Percentiles rank a stretch among this genome's conserved stretches.
These are phyloP conservation scores for Aphis craccivora DNA, from an alignment of 1,140 invertebrate species.

Conservation along the genomic window DNA sequence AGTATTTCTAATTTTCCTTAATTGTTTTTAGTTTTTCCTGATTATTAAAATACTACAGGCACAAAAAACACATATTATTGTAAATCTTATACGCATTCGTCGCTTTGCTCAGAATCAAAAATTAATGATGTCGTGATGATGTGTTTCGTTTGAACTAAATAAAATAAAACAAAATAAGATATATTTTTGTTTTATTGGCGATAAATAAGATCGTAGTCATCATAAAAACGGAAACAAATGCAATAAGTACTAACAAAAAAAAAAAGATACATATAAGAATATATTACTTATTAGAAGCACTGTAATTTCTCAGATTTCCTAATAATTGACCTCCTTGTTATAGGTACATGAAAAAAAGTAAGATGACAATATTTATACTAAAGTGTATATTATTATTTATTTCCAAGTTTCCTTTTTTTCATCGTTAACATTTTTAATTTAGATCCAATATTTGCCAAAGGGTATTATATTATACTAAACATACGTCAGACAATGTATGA, in stretches of 20 bases:
- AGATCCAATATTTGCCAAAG: background rate
- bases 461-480: background rate
- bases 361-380: background rate
- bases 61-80: background rate
- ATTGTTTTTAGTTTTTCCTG: background rate
- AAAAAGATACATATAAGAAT: background rate
- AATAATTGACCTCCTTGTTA: background rate
- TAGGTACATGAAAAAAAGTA: background rate
- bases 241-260: background rate
- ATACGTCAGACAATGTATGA: background rate
- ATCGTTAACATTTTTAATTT: background rate
- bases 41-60: background rate
- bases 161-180: background rate
- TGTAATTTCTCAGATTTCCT: background rate
- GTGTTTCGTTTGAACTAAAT: background rate
- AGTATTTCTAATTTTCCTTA: background rate
- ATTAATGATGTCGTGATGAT: background rate
- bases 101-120: background rate
- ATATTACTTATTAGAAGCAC: background rate
- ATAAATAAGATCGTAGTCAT: background rate
- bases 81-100: background rate
- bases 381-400: background rate
- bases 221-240: background rate
- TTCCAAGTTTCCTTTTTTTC: background rate
- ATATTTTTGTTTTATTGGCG: background rate